Percentiles rank a stretch among this genome's conserved stretches.
Conservation (phyloP, 2,797 vertebrate species). For the Artibeus lituratus region DNA sequence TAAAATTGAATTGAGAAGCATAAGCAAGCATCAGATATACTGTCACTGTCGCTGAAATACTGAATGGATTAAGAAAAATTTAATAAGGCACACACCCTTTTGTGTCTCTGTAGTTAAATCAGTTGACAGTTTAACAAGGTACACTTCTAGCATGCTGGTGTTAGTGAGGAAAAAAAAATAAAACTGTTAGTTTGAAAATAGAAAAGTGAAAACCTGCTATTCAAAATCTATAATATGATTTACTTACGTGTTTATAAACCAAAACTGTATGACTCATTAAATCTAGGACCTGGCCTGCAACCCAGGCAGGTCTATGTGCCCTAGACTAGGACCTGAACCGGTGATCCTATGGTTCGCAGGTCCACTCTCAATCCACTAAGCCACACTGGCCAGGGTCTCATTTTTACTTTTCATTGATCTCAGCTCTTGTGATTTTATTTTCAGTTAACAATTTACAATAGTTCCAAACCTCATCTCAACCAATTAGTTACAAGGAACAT, state of each 20-base stretch:
- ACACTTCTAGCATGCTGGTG: not conserved
- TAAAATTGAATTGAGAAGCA: not conserved
- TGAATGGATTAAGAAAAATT: not conserved
- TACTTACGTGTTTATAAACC: not conserved
- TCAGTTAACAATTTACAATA: not conserved
- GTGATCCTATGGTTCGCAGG: no score
- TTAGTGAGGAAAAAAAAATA: not conserved
- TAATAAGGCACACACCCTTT: not conserved
- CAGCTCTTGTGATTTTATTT: constrained; percentile 4
- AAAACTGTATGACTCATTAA: not conserved
- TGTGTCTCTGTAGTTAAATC: not conserved
- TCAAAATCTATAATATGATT: not conserved
- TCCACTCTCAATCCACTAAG: no score
- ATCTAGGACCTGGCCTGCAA: not conserved
- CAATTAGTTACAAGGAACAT: not conserved
- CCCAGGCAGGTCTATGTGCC: no score
- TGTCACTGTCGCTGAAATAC: not conserved
- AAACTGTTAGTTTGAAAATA: not conserved
- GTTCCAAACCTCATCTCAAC: not conserved
- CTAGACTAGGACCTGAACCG: no score
- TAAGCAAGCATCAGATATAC: not conserved
- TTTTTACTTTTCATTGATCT: not conserved
- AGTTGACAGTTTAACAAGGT: not conserved
- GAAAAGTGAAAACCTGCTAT: not conserved
- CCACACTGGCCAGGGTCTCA: no score